phyloP scores from a whole-genome alignment of 2,113 vertebrate species.

The Oxyruncus cristatus region DNA sequence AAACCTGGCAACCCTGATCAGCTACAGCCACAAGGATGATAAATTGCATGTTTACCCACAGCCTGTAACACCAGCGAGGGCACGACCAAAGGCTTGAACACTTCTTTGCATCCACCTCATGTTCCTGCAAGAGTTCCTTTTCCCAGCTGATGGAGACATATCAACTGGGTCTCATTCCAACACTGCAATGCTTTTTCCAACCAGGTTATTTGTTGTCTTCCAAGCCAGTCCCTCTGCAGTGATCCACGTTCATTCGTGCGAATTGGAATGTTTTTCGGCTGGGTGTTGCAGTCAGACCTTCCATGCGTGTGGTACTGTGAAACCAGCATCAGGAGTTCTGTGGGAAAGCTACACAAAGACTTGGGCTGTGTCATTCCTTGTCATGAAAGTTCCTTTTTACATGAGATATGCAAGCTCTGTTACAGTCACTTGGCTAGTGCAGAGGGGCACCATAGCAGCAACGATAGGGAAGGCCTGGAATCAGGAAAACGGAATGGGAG shows the following conservation, averaged over 20 bases:
- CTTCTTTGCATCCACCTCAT: background rate
- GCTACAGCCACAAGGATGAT: background rate
- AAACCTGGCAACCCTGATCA: background rate
- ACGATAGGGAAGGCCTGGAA: background rate
- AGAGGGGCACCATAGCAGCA: background rate
- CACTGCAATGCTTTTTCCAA: background rate
- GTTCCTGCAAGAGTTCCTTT: background rate
- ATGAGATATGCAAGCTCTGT: background rate
- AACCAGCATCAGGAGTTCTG: background rate
- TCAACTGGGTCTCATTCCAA: fast-evolving
- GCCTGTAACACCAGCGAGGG: background rate
- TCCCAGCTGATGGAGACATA: background rate
- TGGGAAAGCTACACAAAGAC: background rate
- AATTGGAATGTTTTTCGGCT: background rate
- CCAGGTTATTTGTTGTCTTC: background rate
- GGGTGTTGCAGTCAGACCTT: background rate
- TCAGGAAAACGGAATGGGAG: background rate
- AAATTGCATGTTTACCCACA: background rate
- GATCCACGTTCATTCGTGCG: fast-evolving
- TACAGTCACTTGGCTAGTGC: background rate
- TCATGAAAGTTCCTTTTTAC: background rate
- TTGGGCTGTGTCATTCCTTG: background rate
- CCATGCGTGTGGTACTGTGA: background rate
- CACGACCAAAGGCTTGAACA: background rate
- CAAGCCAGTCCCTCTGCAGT: background rate